Percentiles rank a stretch among this genome's conserved stretches.
These are phyloP conservation scores for Lasioglossum villosulum DNA, from an alignment of 2,888 invertebrate genomes.

Conservation along the genomic window DNA sequence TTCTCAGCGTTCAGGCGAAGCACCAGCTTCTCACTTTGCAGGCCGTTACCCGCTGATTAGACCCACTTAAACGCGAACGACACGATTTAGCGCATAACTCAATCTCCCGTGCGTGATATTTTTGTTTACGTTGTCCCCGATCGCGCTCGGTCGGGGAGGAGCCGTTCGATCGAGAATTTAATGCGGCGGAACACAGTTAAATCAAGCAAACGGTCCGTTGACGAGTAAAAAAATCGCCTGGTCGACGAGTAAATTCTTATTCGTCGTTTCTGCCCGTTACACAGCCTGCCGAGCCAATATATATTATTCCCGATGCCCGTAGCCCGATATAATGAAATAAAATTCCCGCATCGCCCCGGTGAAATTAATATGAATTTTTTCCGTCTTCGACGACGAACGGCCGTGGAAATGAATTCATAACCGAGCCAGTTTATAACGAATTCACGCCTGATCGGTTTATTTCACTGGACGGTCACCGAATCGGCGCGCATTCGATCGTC, in stretches of 20 bases:
- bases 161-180: neutral
- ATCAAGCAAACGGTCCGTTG: neutral
- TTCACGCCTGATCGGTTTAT: constrained; percentile 59
- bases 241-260: neutral
- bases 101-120: neutral
- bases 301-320: neutral
- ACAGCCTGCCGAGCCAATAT: neutral
- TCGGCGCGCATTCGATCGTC: constrained; percentile 29
- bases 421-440: constrained; percentile 53
- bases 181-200: neutral
- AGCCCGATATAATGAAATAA: constrained; percentile 31
- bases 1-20: neutral
- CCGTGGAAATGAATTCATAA: constrained; percentile 39
- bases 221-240: neutral
- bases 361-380: constrained; percentile 46
- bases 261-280: constrained; percentile 3
- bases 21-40: neutral
- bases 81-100: neutral
- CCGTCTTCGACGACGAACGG: neutral
- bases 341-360: constrained; percentile 6
- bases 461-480: constrained; percentile 22
- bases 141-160: neutral
- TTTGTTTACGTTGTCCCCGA: neutral
- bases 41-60: neutral
- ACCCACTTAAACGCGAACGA: neutral